These are phyloP conservation scores for Nothoprocta pentlandii DNA, from an alignment of 2,113 vertebrate genomes.

Conservation along the genomic window DNA sequence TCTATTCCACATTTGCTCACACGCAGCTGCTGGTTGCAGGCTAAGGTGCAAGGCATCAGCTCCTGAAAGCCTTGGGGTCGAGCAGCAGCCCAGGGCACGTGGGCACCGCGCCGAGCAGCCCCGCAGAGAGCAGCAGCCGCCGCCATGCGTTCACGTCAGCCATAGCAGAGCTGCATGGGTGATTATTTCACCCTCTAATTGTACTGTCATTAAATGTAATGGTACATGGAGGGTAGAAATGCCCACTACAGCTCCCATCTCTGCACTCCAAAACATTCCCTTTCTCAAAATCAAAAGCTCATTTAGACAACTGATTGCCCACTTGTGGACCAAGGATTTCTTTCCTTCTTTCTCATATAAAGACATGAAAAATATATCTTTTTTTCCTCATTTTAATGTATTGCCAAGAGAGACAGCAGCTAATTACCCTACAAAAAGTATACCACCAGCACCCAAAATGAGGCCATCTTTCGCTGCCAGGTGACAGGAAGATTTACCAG, in stretches of 20 bases:
- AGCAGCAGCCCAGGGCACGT: accelerated
- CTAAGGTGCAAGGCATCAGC: accelerated
- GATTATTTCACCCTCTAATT: background rate
- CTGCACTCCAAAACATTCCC: background rate
- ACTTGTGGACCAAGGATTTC: background rate
- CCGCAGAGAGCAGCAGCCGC: background rate
- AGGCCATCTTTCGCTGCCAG: background rate
- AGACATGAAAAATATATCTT: background rate
- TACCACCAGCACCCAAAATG: background rate
- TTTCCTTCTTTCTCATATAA: background rate
- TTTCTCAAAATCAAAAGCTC: constrained; percentile 22
- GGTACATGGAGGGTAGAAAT: background rate
- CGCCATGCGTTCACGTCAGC: background rate
- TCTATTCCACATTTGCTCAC: accelerated
- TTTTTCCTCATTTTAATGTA: constrained; percentile 6
- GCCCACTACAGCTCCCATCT: background rate
- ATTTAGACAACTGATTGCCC: constrained; percentile 20
- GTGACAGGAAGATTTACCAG: background rate
- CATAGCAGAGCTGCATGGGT: background rate
- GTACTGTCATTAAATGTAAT: background rate
- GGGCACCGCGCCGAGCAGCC: background rate
- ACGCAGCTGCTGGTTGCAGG: accelerated
- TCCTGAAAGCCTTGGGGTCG: background rate
- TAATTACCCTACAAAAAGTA: background rate
- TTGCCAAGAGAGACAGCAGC: background rate